These are phyloP conservation scores for Cairina moschata DNA, from an alignment of 2,113 vertebrate genomes.

Conservation along the genomic window DNA sequence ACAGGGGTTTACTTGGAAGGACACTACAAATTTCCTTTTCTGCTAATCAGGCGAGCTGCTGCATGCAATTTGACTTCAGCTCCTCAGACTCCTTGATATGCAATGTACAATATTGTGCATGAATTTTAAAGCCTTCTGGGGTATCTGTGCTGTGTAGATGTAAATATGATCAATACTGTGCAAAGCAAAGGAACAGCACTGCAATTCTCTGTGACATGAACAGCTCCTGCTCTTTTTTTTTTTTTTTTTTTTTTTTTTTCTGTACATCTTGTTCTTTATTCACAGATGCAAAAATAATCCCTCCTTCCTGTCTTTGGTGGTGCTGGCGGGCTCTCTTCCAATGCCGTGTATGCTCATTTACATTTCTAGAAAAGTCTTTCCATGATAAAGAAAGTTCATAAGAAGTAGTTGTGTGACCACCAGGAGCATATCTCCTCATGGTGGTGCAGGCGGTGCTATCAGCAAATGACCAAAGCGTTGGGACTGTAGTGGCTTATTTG, in stretches of 20 bases:
- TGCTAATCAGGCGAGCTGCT: not conserved
- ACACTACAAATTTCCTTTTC: not conserved
- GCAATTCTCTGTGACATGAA: not conserved
- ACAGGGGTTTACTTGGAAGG: not conserved
- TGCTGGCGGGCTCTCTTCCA: not conserved
- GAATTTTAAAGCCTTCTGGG: not conserved
- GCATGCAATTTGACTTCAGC: not conserved
- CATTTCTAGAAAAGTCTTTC: not conserved
- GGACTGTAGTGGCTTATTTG: not conserved
- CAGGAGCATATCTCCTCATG: not conserved
- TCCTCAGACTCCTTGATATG: not conserved
- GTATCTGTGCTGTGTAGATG: not conserved
- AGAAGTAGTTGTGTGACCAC: not conserved
- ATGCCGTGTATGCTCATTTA: not conserved
- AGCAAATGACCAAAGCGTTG: not conserved
- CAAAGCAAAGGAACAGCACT: not conserved
- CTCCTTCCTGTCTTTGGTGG: not conserved
- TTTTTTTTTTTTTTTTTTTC: not conserved
- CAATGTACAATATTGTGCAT: not conserved
- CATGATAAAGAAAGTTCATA: not conserved
- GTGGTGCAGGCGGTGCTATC: rapidly evolving
- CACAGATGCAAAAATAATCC: not conserved
- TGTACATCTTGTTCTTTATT: not conserved
- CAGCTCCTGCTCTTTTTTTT: not conserved
- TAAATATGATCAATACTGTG: not conserved